Evolutionary conservation across 2,888 invertebrate species (phyloP).

Genomic region (Eupithecia centaureata): DNA sequence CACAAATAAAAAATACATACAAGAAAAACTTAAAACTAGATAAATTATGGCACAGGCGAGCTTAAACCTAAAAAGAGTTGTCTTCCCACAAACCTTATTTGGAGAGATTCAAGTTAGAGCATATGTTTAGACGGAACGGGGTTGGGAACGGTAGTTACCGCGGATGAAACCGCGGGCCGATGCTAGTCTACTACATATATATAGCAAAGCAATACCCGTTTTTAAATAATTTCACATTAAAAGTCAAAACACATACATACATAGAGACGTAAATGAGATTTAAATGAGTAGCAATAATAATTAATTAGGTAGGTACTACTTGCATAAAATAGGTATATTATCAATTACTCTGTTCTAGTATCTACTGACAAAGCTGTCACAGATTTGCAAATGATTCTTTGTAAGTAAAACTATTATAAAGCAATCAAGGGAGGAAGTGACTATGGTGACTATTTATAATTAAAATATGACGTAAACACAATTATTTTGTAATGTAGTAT

Average conservation of each 20-base stretch:
- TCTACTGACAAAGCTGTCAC: neutral
- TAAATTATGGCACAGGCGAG: too few relatives aligned
- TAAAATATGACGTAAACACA: constrained; percentile 29
- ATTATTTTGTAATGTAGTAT: constrained; percentile 17
- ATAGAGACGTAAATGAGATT: neutral
- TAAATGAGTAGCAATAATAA: neutral
- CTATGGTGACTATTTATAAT: constrained; percentile 44
- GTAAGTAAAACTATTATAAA: constrained; percentile 45
- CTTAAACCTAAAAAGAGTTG: too few relatives aligned
- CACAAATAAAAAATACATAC: too few relatives aligned
- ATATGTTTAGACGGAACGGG: too few relatives aligned
- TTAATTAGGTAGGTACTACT: neutral
- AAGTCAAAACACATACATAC: neutral
- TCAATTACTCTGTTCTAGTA: neutral
- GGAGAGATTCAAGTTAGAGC: too few relatives aligned
- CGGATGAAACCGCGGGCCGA: too few relatives aligned
- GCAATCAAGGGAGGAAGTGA: constrained; percentile 50
- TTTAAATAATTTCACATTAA: neutral
- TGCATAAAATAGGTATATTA: neutral
- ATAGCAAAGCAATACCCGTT: neutral
- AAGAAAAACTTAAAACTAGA: too few relatives aligned
- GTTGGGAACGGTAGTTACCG: too few relatives aligned
- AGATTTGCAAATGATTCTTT: neutral
- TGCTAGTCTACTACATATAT: too few relatives aligned
- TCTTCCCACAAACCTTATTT: too few relatives aligned